Base-by-base conservation (phyloP, 1,140 invertebrate species). In the Calephelis nemesis region DNA sequence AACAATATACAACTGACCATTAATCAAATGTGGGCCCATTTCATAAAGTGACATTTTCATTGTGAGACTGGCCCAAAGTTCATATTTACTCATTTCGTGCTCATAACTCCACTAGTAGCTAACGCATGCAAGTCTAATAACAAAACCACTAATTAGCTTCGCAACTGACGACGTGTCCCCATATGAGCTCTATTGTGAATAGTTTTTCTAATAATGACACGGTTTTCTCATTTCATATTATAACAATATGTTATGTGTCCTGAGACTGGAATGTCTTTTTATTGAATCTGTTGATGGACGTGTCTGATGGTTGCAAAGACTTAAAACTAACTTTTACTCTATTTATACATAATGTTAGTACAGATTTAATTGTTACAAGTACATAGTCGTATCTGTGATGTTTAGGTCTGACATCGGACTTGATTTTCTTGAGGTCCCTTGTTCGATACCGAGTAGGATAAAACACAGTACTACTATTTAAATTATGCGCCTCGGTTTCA, bases 21-120 rank as follows among this genome's bases (percentile, higher is more conserved):
- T 89, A 87, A 89, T 87, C 87, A 88, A 79, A 68, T 64, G 73
- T 74, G 75, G 76, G 83, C 78, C 85, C 81, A 78, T 84, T 85
- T 86, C 87, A 84, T 86, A 87, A 86, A 89, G 81, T 87, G 87
- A 87, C 85, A 89, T 83, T 87, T 88, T 86, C 84, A 87, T 89
- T 89, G 87, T 89, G 85, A 74, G 74, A 70, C 74, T 70, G 71
- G 75, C 83, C 75, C 69, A 79, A 87, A 89, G 76, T 86, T 82
- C 74, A 70, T 79, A 85, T 84, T 87, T 83, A 84, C 83, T 82
- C 80, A 77, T 86, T 88, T 84, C 77, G 74, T 76, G 81, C 77
- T 80, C 76, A 84, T 80, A 83, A 82, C 74, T 72, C 69, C 69
- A 71, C 70, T 72, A 67, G 68, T 71, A 74, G 74, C 77, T 72